Evolutionary conservation across 2,888 invertebrate species (phyloP).

Genomic region (Macaria liturata): DNA sequence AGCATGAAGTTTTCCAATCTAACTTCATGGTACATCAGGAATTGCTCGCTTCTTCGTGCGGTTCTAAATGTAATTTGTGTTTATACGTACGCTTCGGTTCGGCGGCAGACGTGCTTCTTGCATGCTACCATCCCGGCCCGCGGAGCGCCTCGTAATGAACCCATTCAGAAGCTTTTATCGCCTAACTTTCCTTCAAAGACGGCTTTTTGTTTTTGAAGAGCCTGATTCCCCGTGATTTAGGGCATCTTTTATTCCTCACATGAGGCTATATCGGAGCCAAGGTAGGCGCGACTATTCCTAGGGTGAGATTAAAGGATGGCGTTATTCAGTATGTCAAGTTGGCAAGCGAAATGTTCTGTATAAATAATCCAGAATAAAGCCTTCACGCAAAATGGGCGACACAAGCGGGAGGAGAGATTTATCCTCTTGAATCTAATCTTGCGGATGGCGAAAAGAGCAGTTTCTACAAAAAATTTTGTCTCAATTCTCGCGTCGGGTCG

Average conservation of each 20-base stretch:
- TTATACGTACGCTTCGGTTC: slow-evolving; percentile 36
- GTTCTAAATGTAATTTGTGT: slow-evolving; percentile 55
- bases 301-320: slow-evolving; percentile 14
- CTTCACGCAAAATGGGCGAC: slow-evolving; percentile 71
- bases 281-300: no score
- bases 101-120: slow-evolving; percentile 33
- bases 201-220: slow-evolving; percentile 14
- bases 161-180: slow-evolving; percentile 37
- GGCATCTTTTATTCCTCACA: no score
- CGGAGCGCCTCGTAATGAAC: slow-evolving; percentile 40
- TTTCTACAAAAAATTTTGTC: slow-evolving; percentile 65
- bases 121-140: slow-evolving; percentile 22
- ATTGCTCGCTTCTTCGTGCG: slow-evolving; percentile 59
- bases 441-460: slow-evolving; percentile 76
- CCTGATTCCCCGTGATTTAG: slow-evolving; percentile 9
- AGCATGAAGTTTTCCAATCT: slow-evolving; percentile 72
- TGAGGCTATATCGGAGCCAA: no score
- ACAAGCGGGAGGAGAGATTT: slow-evolving; percentile 73
- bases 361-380: slow-evolving; percentile 77
- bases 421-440: slow-evolving; percentile 80
- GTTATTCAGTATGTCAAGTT: slow-evolving; percentile 65
- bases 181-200: slow-evolving; percentile 39
- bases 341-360: slow-evolving; percentile 67
- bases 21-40: slow-evolving; percentile 69
- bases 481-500: slow-evolving; percentile 56